Evolutionary conservation across 2,113 vertebrate species (phyloP), one percentile per base, ranked within the genome.

Genomic region (Melanocharis versteri): DNA sequence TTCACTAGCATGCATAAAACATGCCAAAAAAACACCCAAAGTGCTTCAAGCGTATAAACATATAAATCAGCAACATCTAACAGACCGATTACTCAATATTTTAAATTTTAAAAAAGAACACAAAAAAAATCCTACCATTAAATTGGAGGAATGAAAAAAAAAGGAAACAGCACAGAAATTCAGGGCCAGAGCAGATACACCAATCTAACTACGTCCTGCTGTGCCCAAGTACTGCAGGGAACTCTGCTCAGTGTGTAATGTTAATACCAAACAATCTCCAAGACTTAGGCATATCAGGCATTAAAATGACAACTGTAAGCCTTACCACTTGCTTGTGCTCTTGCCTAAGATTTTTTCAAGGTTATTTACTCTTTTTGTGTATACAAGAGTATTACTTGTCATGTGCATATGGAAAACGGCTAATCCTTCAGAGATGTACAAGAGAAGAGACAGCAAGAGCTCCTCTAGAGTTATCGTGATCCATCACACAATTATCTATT

Each of bases 401-500:
- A 65, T 3, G 8, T 53, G 71, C 53, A 78, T 4, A 80, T 5
- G 44, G 42, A 95, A 94, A 96, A 89, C 1, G 2, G 58, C 75
- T 96, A 93, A 75, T 94, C 69, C 72, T 84, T 57, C 72, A 70
- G 11, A 76, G 48, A 76, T 23, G 13, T 35, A 94, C 9, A 91
- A 66, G 40, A 87, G 31, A 94, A 69, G 60, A 89, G 37, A 66
- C 0, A 87, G 58, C 42, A 92, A 89, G 47, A 88, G 51, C 71
- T 95, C 91, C 44, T 94, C 75, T 68, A 62, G 27, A 91, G 33
- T 62, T 58, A 89, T 30, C 89, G 73, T 27, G 65, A 97, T 87
- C 86, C 70, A 96, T 86, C 79, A 90, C 8, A 33, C 77, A 96
- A 97, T 96, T 81, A 96, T 16, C 53, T 60, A 78, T 93, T 87